A percentile compares a stretch with the other conserved stretches of the same genome.
phyloP scores from a whole-genome alignment of 2,113 vertebrate genomes.

The Danionella cerebrum region DNA sequence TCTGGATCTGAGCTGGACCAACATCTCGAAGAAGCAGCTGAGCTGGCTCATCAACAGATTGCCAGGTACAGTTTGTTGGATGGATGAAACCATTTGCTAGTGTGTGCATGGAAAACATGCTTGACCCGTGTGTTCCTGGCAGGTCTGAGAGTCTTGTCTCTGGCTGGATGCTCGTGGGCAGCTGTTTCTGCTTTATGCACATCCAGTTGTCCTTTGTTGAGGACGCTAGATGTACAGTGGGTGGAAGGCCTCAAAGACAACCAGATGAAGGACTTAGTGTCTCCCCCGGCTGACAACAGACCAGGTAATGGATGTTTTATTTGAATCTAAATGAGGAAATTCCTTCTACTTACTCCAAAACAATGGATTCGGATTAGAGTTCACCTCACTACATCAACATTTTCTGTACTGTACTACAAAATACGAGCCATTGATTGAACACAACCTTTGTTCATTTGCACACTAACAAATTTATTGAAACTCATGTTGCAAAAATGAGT shows the following conservation, averaged over 20 bases:
- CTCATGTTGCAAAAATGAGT: too few species aligned
- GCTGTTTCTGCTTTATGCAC: conserved; percentile 92
- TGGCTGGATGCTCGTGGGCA: conserved; percentile 93
- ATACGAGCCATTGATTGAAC: too few species aligned
- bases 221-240: conserved; percentile 90
- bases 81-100: not conserved
- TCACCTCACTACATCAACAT: too few species aligned
- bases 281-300: conserved; percentile 87
- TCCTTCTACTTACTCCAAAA: too few species aligned
- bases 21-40: conserved; percentile 96
- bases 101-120: too few species aligned
- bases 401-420: too few species aligned
- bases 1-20: conserved; percentile 96
- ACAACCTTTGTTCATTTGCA: too few species aligned
- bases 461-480: too few species aligned
- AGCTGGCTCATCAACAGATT: conserved; percentile 96
- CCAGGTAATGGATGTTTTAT: conserved; percentile 77
- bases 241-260: conserved; percentile 93
- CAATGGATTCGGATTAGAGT: too few species aligned
- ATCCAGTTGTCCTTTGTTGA: conserved; percentile 85
- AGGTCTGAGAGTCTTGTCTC: conserved; percentile 83
- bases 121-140: conserved; percentile 11
- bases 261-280: conserved; percentile 93
- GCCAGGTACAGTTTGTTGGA: conserved; percentile 81
- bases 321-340: too few species aligned